phyloP scores from a whole-genome alignment of 2,888 invertebrate genomes.

The Apodemia zela region DNA sequence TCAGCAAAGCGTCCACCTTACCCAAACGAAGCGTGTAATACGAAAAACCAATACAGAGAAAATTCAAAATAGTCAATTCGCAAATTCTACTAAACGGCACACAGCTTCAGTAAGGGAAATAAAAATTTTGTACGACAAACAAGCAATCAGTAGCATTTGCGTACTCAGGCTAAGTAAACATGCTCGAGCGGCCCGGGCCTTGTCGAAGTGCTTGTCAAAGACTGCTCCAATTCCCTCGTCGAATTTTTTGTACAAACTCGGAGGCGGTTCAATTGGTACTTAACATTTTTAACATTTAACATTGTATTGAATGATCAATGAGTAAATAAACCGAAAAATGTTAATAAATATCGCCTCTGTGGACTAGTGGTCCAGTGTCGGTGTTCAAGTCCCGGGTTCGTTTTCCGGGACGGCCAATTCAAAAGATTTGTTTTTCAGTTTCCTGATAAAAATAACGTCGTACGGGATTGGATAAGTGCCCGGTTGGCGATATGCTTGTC shows the following conservation, averaged over 20 bases:
- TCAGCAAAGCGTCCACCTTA: conserved; percentile 15
- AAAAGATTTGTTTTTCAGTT: no score
- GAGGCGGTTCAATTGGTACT: conserved; percentile 17
- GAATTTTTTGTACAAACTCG: conserved; percentile 20
- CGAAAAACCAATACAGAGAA: conserved; percentile 32
- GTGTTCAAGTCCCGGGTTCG: no score
- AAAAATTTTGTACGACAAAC: conserved; percentile 68
- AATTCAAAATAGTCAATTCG: conserved; percentile 35
- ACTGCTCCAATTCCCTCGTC: conserved; percentile 46
- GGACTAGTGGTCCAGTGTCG: no score
- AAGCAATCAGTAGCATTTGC: conserved; percentile 74
- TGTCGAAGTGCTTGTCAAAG: conserved; percentile 60
- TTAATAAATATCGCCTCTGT: no score
- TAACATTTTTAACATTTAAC: conserved; percentile 14
- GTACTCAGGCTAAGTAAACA: conserved; percentile 63
- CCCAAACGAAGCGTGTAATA: conserved; percentile 22
- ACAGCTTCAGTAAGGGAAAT: conserved; percentile 45
- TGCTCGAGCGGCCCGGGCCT: conserved; percentile 39
- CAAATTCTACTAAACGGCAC: conserved; percentile 28
- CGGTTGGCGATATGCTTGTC: no score
- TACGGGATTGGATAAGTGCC: no score
- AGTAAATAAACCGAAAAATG: no score
- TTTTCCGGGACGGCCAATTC: no score
- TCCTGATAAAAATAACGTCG: no score
- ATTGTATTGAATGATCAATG: background rate